Conservation (phyloP, 53 echinoderm and acorn worm species). For the Stichopus horrens region DNA sequence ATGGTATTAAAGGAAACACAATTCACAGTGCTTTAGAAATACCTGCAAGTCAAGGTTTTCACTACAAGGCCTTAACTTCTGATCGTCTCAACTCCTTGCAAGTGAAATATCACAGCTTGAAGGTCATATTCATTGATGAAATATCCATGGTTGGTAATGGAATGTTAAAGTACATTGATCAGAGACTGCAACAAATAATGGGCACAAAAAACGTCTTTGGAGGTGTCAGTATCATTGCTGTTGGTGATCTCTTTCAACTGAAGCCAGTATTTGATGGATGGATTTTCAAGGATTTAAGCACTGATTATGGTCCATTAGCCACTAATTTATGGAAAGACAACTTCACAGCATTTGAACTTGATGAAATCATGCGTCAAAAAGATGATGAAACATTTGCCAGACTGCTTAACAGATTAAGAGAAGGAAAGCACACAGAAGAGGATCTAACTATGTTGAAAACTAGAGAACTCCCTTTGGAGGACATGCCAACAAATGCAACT, state of each 20-base stretch:
- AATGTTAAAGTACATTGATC: slow-evolving; percentile 16
- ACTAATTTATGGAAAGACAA: slow-evolving; percentile 7
- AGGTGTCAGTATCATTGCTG: slow-evolving; percentile 3
- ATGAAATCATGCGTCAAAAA: slow-evolving; percentile 14
- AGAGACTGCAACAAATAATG: background rate
- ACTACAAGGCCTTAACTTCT: background rate
- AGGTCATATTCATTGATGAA: background rate
- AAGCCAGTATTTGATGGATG: slow-evolving; percentile 10
- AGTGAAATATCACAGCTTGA: slow-evolving; percentile 4
- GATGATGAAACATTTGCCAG: background rate
- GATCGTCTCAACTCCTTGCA: slow-evolving; percentile 31
- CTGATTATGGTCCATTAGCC: background rate
- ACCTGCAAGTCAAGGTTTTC: slow-evolving; percentile 25
- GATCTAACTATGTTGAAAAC: background rate
- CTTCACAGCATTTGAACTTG: slow-evolving; percentile 5
- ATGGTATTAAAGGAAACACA: no score
- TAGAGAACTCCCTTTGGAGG: background rate
- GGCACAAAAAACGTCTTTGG: slow-evolving; percentile 15
- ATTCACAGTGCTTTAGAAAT: slow-evolving; percentile 21
- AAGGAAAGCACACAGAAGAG: slow-evolving; percentile 24
- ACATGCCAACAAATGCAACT: background rate
- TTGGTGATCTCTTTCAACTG: background rate
- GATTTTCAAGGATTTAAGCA: background rate
- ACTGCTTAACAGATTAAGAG: background rate
- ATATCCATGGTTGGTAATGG: slow-evolving; percentile 11